Conservation (phyloP, 2,797 vertebrate species). For the Octomys mimax region DNA sequence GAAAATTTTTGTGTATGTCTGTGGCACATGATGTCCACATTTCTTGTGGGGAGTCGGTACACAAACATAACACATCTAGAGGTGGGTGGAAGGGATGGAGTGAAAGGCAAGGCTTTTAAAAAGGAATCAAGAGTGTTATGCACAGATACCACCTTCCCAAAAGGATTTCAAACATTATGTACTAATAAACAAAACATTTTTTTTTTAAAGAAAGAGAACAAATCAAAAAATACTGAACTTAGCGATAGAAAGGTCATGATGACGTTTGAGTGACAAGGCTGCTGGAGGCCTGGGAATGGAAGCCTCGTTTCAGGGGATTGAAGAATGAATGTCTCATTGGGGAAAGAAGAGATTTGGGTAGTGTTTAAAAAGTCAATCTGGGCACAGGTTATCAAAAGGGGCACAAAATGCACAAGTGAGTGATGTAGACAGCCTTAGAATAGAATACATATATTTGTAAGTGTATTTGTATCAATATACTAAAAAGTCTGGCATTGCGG, state of each 20-base stretch:
- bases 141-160: not conserved
- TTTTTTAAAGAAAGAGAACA: not conserved
- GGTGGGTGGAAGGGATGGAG: not conserved
- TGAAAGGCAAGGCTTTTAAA: not conserved
- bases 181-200: not conserved
- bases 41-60: not conserved
- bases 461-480: not conserved
- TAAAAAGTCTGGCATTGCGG: not conserved
- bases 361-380: not conserved
- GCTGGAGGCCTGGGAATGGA: not conserved
- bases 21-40: not conserved
- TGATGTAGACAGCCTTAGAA: not conserved
- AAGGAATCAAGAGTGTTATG: not conserved
- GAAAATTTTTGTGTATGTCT: not conserved
- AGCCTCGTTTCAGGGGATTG: rapidly evolving
- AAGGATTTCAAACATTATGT: not conserved
- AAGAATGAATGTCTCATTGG: not conserved
- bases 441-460: not conserved
- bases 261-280: not conserved
- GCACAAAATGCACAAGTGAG: not conserved
- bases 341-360: not conserved
- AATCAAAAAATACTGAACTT: not conserved
- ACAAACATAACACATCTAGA: not conserved
- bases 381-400: not conserved
- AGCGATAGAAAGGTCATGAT: not conserved